These are phyloP conservation scores for Myiopsitta monachus DNA, from an alignment of 2,113 vertebrate species.

Conservation along the genomic window DNA sequence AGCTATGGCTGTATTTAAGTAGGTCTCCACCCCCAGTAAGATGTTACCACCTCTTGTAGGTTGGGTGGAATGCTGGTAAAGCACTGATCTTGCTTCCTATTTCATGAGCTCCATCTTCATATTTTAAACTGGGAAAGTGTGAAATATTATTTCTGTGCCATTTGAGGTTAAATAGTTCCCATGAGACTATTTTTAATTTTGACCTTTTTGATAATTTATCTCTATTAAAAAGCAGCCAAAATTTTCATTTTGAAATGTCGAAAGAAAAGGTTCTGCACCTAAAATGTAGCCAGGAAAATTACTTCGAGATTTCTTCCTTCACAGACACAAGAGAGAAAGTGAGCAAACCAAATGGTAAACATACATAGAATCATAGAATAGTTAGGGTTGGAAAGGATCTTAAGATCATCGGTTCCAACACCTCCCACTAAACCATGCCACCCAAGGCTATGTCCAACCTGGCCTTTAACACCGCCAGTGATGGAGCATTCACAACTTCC, in stretches of 20 bases:
- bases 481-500: too few relatives aligned
- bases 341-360: background rate
- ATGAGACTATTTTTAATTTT: background rate
- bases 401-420: too few relatives aligned
- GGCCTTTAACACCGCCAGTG: too few relatives aligned
- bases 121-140: background rate
- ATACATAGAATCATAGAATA: background rate
- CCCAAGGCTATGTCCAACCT: too few relatives aligned
- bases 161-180: background rate
- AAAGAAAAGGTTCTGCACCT: background rate
- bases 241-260: background rate
- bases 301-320: background rate
- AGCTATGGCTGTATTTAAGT: background rate
- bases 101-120: background rate
- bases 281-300: background rate
- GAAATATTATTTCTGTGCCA: background rate
- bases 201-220: background rate
- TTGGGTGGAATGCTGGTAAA: background rate
- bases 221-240: background rate
- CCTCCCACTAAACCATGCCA: too few relatives aligned
- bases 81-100: background rate
- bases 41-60: background rate
- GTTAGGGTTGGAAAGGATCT: too few relatives aligned
- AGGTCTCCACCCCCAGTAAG: background rate
- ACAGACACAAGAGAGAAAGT: background rate